These are phyloP conservation scores for Pterocles gutturalis DNA, from an alignment of 2,113 vertebrate genomes.

Conservation along the genomic window DNA sequence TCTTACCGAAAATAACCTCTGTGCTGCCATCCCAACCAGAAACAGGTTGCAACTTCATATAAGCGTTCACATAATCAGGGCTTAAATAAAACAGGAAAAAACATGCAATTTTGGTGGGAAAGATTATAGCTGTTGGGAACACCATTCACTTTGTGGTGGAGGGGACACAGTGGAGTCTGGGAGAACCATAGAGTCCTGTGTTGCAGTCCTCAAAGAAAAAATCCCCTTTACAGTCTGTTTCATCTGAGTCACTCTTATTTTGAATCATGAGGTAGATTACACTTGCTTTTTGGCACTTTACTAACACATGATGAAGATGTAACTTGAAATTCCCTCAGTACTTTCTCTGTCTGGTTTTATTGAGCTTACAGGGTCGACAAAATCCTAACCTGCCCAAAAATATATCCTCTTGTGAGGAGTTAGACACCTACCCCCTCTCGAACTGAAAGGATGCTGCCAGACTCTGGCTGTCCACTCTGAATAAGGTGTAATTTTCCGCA, in stretches of 20 bases:
- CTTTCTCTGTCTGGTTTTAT: neutral
- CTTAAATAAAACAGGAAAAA: constrained; percentile 17
- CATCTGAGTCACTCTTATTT: neutral
- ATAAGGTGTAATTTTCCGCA: neutral
- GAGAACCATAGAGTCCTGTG: neutral
- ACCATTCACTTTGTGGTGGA: neutral
- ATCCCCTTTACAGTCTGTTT: constrained; percentile 1
- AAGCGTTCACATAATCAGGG: neutral
- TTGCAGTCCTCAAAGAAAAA: constrained; percentile 13
- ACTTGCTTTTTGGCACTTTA: neutral
- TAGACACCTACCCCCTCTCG: neutral
- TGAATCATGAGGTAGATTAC: constrained; percentile 32
- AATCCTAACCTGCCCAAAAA: constrained; percentile 1
- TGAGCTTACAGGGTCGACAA: neutral
- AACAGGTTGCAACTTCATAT: neutral
- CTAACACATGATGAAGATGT: neutral
- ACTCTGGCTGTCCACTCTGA: neutral
- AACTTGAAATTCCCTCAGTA: constrained; percentile 15
- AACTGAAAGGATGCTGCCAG: neutral
- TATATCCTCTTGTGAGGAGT: neutral
- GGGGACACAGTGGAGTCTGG: neutral
- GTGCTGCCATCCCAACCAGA: neutral
- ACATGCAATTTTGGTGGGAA: neutral
- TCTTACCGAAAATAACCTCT: constrained; percentile 31
- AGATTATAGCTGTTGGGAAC: neutral